Conservation (phyloP, 1,140 invertebrate species). For the Adoxophyes honmai region DNA sequence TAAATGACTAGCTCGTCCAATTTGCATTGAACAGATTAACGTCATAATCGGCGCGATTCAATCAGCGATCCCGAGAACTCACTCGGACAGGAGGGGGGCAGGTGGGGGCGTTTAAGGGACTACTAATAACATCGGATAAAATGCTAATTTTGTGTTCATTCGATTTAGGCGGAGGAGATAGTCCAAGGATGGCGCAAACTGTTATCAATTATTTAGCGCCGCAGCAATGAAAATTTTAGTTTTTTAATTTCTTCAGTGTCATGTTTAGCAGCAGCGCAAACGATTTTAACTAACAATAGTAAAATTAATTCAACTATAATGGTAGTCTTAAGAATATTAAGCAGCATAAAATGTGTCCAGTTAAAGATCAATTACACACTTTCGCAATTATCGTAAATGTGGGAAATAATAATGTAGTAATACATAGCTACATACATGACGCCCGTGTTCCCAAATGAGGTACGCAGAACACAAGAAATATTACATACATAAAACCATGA, state of each 20-base stretch:
- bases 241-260: not conserved
- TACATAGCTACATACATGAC: no score
- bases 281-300: no score
- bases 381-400: no score
- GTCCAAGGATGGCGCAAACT: constrained; percentile 18
- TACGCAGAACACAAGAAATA: no score
- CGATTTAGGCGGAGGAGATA: constrained; percentile 62
- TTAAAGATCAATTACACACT: no score
- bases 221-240: constrained; percentile 7
- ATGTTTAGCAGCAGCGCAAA: no score
- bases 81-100: constrained; percentile 42
- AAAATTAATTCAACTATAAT: no score
- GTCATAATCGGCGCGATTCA: constrained; percentile 75
- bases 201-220: constrained; percentile 6
- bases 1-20: constrained; percentile 73
- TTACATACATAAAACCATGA: no score
- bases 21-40: constrained; percentile 76
- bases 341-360: no score
- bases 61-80: constrained; percentile 63
- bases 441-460: no score
- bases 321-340: no score
- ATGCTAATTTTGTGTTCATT: constrained; percentile 76
- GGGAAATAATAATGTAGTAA: no score
- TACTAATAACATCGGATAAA: constrained; percentile 75
- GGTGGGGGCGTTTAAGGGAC: constrained; percentile 38